Base-by-base conservation (phyloP, 2,888 invertebrate species). In the Rhodophaea formosa region DNA sequence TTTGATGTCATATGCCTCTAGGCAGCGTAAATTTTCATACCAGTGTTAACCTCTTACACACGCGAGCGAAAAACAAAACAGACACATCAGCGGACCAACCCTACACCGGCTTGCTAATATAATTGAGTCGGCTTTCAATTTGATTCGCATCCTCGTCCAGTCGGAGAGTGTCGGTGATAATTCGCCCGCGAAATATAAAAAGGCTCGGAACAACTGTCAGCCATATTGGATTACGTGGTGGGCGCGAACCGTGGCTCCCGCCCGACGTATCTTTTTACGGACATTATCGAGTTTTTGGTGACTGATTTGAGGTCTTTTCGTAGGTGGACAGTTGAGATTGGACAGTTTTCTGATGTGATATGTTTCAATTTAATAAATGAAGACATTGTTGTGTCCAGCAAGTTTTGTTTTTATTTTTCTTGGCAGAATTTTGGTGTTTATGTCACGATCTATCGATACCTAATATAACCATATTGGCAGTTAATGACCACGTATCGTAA, bases 121-220 rank as follows among this genome's bases (percentile, higher is more conserved):
- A 91, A 90, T 91, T 89, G 90, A 90, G 88, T 85, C 84, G 81
- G 86, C 89, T 89, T 90, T 91, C 90, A 90, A 90, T 90, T 90
- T 89, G 90, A 90, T 89, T 89, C 90, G 80, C 84, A 84, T 87
- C 86, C 86, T 79, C 84, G 84, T 79, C 82, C 82, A 73, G 74
- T 72, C 76, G 80, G 78, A 72, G 81, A 81, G 89, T 86, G 90
- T 90, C 89, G 84, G 88, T 87, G 89, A 88, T 90, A 89, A 90
- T 90, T 90, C 89, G 84, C 73, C 83, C 84, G 86, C 87, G 88
- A 91, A 89, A 90, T 89, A 90, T 90, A 90, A 88, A 88, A 91
- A 87, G 87, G 75, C 79, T 71, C 75, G 78, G 77, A 80, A 71
- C 84, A 81, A 78, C 84, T 81, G 87, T 80, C 86, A 71, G 87